Conservation (phyloP, 2,888 invertebrate genomes). For the Disparrhopalites patrizii region DNA sequence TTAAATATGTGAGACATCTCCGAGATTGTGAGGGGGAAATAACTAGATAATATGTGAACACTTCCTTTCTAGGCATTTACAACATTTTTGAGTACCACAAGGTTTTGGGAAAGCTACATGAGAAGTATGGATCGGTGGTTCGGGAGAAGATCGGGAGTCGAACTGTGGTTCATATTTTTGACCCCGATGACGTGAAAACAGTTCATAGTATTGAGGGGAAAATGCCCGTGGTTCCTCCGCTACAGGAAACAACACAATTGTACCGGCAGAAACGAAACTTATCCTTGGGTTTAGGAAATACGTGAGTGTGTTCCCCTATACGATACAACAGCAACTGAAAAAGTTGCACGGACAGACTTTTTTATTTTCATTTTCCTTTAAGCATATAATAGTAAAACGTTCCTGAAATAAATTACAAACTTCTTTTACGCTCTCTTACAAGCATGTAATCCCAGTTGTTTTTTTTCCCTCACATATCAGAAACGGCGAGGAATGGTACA, state of each 20-base stretch:
- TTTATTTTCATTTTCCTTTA: no score
- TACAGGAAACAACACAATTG: conserved; percentile 55
- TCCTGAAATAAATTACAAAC: no score
- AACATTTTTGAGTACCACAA: conserved; percentile 51
- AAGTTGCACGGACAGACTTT: no score
- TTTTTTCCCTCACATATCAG: no score
- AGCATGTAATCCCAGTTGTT: no score
- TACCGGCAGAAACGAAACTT: conserved; percentile 54
- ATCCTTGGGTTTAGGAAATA: conserved; percentile 57
- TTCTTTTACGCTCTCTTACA: no score
- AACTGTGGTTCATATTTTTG: conserved; percentile 55
- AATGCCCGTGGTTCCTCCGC: conserved; percentile 55
- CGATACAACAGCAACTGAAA: no score
- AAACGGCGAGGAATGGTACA: conserved; percentile 59
- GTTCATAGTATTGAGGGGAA: conserved; percentile 56
- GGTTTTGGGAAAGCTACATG: conserved; percentile 52
- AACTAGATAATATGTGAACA: no score
- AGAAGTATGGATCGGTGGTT: conserved; percentile 55
- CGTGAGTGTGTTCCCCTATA: conserved; percentile 51
- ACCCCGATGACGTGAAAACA: conserved; percentile 55
- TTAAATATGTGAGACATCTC: no score
- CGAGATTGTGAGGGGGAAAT: no score
- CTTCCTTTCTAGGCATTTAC: conserved; percentile 48
- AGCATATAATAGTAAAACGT: no score
- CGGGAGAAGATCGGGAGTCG: conserved; percentile 54